Base-by-base conservation (phyloP, 2,113 vertebrate species). In the Takifugu bimaculatus region DNA sequence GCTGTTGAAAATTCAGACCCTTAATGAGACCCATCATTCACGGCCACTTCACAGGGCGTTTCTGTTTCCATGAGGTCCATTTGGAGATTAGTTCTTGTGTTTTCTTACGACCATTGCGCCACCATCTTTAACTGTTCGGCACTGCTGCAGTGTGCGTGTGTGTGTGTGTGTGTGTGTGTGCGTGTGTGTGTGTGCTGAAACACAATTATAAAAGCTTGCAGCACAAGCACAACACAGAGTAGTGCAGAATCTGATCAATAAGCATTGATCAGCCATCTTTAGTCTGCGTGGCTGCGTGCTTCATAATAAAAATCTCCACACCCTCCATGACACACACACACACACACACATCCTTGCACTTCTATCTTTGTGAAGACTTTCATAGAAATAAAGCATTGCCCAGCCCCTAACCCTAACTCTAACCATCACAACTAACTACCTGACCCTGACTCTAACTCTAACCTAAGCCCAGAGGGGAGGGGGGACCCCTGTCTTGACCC, bases 291-390 rank as follows among this genome's bases (percentile, higher is more conserved):
- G 78, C 76, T 20, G 20, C 72, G 70, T 68, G 50, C 61, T 50
- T 83, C 74, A 80, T 75, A 75, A 85, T 80, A 79, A 85, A 88
- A 84, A 85, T 73, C 80, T 83, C 80, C 81, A 81, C 80, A 80
- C 79, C 80, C 70, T 28, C 63, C 56, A 72, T 59, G 64, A 6
- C 43, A 39, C 48, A 6, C 28, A 53, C 60, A 68, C 42, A 56
- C 54, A 58, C 29, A 63, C 20, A 20, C 35, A 64, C n/a, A 47
- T 20, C 62, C 57, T 49, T 47, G 29, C 4, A 39, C 10, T 39
- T 39, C 4, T 39, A 4, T 39, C 35, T 10, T 5, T 39, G 35
- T 39, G 35, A 39, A 39, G 10, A 4, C 35, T 39, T 39, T 39
- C 13, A 7, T 25, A 6, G 1, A n/a, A 25, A 50, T 50, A 50